These are phyloP conservation scores for Drosophila subsilvestris DNA, from an alignment of 2,888 invertebrate species.

Conservation along the genomic window DNA sequence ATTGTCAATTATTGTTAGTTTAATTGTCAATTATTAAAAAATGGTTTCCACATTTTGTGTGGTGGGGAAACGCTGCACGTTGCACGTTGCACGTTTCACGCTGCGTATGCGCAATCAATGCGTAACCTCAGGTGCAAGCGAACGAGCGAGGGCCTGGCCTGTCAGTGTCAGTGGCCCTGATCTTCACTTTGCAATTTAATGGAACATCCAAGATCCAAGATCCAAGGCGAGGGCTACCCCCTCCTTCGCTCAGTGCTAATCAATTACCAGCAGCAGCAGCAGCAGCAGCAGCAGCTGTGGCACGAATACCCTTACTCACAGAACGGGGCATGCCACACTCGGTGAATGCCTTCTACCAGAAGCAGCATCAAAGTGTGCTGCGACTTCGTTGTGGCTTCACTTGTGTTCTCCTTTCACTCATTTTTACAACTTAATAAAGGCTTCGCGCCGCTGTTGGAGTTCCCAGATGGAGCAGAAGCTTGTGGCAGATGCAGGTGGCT, in stretches of 20 bases:
- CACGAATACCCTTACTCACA: not conserved
- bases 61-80: conserved; percentile 13
- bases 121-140: conserved; percentile 65
- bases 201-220: not conserved
- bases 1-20: conserved; percentile 78
- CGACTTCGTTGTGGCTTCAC: not conserved
- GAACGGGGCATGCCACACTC: not conserved
- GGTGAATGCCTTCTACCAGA: not conserved
- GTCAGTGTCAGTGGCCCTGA: conserved; percentile 28
- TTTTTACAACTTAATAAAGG: conserved; percentile 63
- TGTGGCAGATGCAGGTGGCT: conserved; percentile 61
- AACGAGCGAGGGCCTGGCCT: conserved; percentile 4
- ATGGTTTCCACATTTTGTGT: conserved; percentile 41
- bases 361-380: not conserved
- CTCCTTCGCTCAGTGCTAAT: not conserved
- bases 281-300: conserved; percentile 11
- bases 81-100: conserved; percentile 27
- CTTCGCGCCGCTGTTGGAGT: conserved; percentile 19
- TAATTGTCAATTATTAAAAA: conserved; percentile 80
- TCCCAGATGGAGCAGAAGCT: conserved; percentile 28
- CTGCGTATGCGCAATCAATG: conserved; percentile 74
- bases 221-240: not conserved
- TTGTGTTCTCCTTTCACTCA: conserved; percentile 11
- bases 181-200: not conserved
- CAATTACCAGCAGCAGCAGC: conserved; percentile 8